These are phyloP conservation scores for Lophius piscatorius DNA, from an alignment of 2,113 vertebrate genomes.

Conservation along the genomic window DNA sequence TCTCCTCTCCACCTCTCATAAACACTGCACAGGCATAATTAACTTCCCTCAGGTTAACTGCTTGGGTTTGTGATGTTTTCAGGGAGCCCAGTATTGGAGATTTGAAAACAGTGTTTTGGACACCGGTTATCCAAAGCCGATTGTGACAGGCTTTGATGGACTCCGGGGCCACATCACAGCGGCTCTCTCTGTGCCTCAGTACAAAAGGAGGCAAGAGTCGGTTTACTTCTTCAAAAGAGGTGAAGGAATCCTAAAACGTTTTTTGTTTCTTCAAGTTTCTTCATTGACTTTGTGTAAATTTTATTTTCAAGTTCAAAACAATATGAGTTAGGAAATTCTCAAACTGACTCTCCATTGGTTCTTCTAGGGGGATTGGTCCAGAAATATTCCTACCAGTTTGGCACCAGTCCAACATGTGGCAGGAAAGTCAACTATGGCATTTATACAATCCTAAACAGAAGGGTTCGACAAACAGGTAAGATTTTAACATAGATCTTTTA, in stretches of 20 bases:
- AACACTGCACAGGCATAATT: not conserved
- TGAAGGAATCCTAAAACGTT: constrained; percentile 41
- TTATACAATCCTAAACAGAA: constrained; percentile 45
- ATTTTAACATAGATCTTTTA: too few relatives aligned
- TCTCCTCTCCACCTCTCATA: not conserved
- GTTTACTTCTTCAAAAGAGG: constrained; percentile 97
- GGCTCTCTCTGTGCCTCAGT: constrained; percentile 87
- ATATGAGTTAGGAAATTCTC: too few relatives aligned
- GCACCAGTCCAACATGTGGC: constrained; percentile 79
- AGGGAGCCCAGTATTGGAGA: constrained; percentile 92
- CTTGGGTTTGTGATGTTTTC: not conserved
- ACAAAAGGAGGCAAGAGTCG: constrained; percentile 83
- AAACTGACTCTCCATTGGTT: too few relatives aligned
- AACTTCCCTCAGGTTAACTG: not conserved
- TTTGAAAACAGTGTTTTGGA: constrained; percentile 89
- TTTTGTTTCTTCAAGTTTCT: not conserved
- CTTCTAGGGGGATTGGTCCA: constrained; percentile 87
- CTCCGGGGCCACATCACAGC: constrained; percentile 86
- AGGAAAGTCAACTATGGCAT: constrained; percentile 63
- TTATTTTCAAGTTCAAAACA: too few relatives aligned
- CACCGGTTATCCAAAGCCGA: constrained; percentile 84
- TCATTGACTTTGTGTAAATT: not conserved
- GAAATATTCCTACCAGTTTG: constrained; percentile 88
- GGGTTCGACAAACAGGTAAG: constrained; percentile 67
- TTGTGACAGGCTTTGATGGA: constrained; percentile 86